Conservation (phyloP, 2,797 vertebrate genomes). For the Thaleichthys pacificus region DNA sequence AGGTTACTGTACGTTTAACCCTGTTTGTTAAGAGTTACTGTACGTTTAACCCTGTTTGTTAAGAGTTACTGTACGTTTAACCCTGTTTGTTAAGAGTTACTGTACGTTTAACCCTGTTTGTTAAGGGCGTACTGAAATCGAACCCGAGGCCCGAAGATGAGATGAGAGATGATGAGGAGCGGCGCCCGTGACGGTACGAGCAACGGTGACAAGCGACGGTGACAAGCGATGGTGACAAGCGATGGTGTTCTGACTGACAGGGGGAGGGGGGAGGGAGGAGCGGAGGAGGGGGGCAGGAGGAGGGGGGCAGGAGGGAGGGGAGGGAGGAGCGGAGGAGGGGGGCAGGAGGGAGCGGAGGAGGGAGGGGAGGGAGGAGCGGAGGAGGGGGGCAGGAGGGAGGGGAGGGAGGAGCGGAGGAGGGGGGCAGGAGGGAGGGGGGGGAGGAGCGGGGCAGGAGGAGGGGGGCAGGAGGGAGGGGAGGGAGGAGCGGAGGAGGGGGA, state of each 20-base stretch:
- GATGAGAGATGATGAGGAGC: background rate
- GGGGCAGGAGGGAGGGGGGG: constrained; percentile 33
- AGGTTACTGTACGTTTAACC: no score
- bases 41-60: no score
- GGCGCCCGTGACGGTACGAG: no score
- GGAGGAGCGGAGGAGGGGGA: constrained; percentile 48
- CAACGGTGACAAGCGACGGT: no score
- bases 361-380: constrained; percentile 27
- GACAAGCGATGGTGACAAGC: no score
- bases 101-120: background rate
- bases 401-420: constrained; percentile 55
- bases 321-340: constrained; percentile 50
- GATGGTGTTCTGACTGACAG: background rate
- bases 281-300: constrained; percentile 45
- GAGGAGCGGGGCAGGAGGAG: constrained; percentile 37
- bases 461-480: constrained; percentile 42
- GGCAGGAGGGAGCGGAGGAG: constrained; percentile 53
- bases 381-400: constrained; percentile 54
- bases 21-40: background rate
- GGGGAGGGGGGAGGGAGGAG: constrained; percentile 19
- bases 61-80: background rate
- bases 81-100: no score
- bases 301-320: constrained; percentile 54
- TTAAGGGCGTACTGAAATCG: background rate
- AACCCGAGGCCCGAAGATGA: background rate